phyloP scores from a whole-genome alignment of 1,140 invertebrate genomes.

The Hylyphantes graminicola region DNA sequence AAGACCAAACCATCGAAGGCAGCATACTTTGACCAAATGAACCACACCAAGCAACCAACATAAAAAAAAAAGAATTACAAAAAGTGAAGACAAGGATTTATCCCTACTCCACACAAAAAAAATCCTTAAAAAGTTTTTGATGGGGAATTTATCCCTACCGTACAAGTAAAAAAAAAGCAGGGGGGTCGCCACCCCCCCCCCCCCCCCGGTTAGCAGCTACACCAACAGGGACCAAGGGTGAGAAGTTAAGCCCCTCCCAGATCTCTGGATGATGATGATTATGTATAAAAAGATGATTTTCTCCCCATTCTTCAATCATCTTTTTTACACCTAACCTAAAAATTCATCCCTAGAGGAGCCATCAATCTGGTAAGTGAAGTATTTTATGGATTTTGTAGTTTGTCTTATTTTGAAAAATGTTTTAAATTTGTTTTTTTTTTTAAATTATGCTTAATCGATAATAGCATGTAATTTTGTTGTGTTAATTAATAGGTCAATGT shows the following conservation, averaged over 20 bases:
- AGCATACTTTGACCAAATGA: too few relatives aligned
- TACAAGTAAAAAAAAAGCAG: neutral
- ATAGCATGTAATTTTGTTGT: too few relatives aligned
- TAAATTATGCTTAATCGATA: too few relatives aligned
- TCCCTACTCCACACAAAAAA: neutral
- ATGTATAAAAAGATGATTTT: constrained; percentile 23
- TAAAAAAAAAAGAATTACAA: neutral
- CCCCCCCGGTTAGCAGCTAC: neutral
- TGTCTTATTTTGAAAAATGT: neutral
- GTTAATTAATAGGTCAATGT: too few relatives aligned
- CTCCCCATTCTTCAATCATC: neutral
- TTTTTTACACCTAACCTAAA: too few relatives aligned
- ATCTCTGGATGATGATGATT: neutral
- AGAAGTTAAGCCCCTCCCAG: constrained; percentile 21
- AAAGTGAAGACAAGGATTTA: neutral
- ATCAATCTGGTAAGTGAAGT: too few relatives aligned
- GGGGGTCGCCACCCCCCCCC: neutral
- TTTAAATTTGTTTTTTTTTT: neutral
- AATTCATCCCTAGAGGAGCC: too few relatives aligned
- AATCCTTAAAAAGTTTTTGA: neutral
- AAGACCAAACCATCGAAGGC: too few relatives aligned
- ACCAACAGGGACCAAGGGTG: neutral
- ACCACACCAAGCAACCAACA: too few relatives aligned
- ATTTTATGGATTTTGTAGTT: neutral
- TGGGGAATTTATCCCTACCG: too few relatives aligned